These are phyloP conservation scores for Alligator sinensis DNA, from an alignment of 2,113 vertebrate genomes.

Conservation along the genomic window DNA sequence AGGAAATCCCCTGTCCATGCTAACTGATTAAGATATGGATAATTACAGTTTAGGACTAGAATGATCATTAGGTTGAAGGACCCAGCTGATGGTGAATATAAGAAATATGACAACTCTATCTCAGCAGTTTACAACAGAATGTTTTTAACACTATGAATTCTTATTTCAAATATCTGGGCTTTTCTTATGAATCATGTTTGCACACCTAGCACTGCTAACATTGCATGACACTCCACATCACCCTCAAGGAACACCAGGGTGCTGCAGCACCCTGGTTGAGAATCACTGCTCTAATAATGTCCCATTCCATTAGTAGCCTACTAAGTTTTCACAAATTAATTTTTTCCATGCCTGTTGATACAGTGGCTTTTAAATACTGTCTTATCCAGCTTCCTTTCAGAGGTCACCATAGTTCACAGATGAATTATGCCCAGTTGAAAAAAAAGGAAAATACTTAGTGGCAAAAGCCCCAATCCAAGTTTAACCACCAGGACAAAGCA, in stretches of 20 bases:
- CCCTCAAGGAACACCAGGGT: too few relatives aligned
- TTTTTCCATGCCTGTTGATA: accelerated
- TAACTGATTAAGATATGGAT: not conserved
- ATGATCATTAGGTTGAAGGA: not conserved
- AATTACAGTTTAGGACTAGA: not conserved
- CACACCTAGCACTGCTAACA: too few relatives aligned
- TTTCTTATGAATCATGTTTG: too few relatives aligned
- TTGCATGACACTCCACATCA: too few relatives aligned
- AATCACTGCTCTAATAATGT: not conserved
- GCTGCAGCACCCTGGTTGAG: too few relatives aligned
- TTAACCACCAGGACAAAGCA: not conserved
- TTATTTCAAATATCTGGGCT: too few relatives aligned
- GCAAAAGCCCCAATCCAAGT: not conserved
- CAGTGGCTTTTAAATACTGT: not conserved
- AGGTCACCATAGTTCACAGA: not conserved
- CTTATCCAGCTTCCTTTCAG: not conserved
- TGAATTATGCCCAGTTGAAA: not conserved
- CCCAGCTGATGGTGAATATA: not conserved
- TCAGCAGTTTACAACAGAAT: not conserved
- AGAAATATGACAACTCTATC: not conserved
- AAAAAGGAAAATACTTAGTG: not conserved
- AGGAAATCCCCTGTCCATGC: not conserved
- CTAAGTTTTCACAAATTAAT: not conserved
- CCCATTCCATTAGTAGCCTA: not conserved
- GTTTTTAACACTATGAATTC: not conserved